phyloP scores from a whole-genome alignment of 2,888 invertebrate species.

The Alentia gelatinosa region DNA sequence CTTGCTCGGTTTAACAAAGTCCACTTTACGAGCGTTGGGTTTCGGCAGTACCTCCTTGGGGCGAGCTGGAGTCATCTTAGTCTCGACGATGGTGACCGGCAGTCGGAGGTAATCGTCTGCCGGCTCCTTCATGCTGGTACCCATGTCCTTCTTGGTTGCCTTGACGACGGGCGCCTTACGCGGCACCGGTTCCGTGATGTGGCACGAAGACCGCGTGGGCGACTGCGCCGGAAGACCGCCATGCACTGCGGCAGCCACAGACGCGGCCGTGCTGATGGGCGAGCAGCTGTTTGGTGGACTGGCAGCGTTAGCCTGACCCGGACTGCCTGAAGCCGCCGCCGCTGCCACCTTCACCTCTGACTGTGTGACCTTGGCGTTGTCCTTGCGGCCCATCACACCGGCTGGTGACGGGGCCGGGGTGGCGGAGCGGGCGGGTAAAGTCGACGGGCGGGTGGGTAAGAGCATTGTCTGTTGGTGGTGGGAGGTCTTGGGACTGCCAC shows the following conservation, averaged over 20 bases:
- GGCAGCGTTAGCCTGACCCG: slow-evolving; percentile 31
- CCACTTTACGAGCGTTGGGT: not conserved
- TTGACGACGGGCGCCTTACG: slow-evolving; percentile 18
- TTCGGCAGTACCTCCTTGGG: slow-evolving; percentile 43
- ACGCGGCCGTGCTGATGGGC: not conserved
- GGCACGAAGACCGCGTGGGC: not conserved
- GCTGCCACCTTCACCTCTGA: slow-evolving; percentile 15
- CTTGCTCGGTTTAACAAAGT: slow-evolving; percentile 28
- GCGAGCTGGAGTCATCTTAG: not conserved
- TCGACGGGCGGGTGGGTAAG: not conserved
- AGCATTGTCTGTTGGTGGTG: not conserved
- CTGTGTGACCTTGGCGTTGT: not conserved
- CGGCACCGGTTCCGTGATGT: not conserved
- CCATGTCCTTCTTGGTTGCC: slow-evolving; percentile 48
- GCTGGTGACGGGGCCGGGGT: not conserved
- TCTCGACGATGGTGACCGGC: slow-evolving; percentile 14
- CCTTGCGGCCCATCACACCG: not conserved
- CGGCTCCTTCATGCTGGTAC: slow-evolving; percentile 38
- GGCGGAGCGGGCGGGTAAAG: not conserved
- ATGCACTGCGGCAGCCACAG: not conserved
- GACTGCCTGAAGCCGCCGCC: slow-evolving; percentile 25
- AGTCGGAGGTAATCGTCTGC: not conserved
- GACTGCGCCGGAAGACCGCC: slow-evolving; percentile 45
- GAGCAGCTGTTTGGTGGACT: not conserved
- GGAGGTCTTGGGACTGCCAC: not conserved